phyloP scores from a whole-genome alignment of 2,113 vertebrate genomes.

The Prunella fulvescens region DNA sequence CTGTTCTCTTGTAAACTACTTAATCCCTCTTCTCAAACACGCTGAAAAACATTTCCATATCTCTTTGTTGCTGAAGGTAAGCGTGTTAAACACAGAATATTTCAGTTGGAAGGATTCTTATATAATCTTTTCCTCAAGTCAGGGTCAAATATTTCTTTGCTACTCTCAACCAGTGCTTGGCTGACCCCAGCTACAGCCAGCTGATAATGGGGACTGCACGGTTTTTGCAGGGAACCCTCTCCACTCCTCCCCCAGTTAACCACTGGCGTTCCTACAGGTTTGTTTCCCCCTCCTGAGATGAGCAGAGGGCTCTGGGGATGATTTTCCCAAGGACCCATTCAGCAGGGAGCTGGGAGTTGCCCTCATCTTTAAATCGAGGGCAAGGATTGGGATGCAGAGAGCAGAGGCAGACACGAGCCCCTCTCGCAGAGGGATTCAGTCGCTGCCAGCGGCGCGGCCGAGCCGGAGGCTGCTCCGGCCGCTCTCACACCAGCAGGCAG shows the following conservation, averaged over 20 bases:
- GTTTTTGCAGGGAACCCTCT: background rate
- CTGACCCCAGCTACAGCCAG: background rate
- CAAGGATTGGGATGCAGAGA: background rate
- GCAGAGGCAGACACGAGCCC: background rate
- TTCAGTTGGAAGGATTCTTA: background rate
- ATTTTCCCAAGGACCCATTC: background rate
- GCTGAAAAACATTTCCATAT: background rate
- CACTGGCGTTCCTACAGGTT: background rate
- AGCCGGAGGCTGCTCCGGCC: background rate
- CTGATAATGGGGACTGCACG: background rate
- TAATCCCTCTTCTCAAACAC: background rate
- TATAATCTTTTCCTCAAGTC: conserved; percentile 7
- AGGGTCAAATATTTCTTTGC: conserved; percentile 31
- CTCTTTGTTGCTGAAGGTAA: background rate
- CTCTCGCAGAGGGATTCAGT: background rate
- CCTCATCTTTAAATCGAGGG: background rate
- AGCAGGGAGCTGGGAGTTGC: background rate
- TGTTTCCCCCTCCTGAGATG: background rate
- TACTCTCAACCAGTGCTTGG: background rate
- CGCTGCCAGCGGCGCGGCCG: background rate
- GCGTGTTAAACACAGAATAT: background rate
- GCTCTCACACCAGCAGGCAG: background rate
- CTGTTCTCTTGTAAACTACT: background rate
- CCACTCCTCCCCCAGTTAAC: background rate
- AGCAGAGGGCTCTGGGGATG: background rate